Evolutionary conservation across 2,113 vertebrate genomes (phyloP), one percentile per base, ranked within the genome.

Genomic region (Hirundichthys speculiger): DNA sequence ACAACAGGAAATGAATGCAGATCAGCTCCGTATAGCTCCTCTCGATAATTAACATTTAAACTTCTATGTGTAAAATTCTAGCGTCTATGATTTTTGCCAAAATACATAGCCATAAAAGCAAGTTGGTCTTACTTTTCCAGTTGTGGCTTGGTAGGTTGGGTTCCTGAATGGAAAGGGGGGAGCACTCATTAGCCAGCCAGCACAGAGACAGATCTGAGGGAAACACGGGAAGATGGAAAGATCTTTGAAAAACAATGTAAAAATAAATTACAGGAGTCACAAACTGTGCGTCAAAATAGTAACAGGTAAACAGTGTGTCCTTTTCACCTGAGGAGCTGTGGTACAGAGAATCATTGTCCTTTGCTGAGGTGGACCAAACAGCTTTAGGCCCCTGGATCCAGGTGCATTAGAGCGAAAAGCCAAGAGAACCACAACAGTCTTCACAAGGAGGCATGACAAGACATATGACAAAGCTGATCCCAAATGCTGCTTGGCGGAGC

Each of bases 401-500:
- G 90, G 88, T 40, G 48, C 14, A 0, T 66, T 92, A 0, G 87
- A 46, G 2, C 40, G 56, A 50, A 93, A 93, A 13, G 90, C 92
- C 52, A 92, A 60, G 14, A 93, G 82, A 18, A 93, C 92, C 8
- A 92, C 91, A 22, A 93, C 87, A 18, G 89, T 91, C 67, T 93
- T 92, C 18, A 90, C 91, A 16, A 93, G 79, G 5, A 93, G 88
- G 60, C 92, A 93, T 49, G 92, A 93, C 51, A 93, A n/a, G 85
- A 45, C 91, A 93, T n/a, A 93, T 78, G 4, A 91, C 90, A 75
- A 93, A 92, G 69, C 88, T 92, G 52, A 93, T 74, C 10, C 89
- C 91, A 21, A 93, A 93, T 0, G 89, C 87, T 6, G 88, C 87
- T 63, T 92, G 92, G 1, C 92, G 82, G 1, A 87, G 62, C 43